Percentiles rank a stretch among this genome's conserved stretches.
These are phyloP conservation scores for Selene dorsalis DNA, from an alignment of 2,797 vertebrate species.

Conservation along the genomic window DNA sequence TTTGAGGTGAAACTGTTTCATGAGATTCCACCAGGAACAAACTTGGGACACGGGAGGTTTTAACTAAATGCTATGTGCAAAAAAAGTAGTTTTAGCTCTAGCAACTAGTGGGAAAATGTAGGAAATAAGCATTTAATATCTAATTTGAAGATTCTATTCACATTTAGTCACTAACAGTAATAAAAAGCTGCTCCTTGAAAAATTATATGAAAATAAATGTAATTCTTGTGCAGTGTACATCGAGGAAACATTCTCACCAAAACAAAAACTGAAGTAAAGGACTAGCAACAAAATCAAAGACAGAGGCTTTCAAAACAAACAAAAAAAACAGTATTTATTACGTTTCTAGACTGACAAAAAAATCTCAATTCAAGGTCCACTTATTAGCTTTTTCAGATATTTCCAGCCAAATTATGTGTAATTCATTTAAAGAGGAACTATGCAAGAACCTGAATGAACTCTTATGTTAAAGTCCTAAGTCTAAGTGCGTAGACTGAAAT, in stretches of 20 bases:
- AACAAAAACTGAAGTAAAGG: too few species aligned
- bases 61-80: background rate
- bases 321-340: too few species aligned
- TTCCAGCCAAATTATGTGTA: too few species aligned
- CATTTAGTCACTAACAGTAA: background rate
- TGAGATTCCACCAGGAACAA: background rate
- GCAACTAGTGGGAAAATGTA: too few species aligned
- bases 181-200: background rate
- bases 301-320: too few species aligned
- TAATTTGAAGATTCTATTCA: background rate
- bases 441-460: too few species aligned
- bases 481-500: too few species aligned
- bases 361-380: too few species aligned
- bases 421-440: too few species aligned
- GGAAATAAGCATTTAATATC: background rate
- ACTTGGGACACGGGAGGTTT: background rate
- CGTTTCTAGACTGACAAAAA: too few species aligned
- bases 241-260: background rate
- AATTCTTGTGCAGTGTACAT: background rate
- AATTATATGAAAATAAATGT: background rate
- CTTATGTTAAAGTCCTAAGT: too few species aligned
- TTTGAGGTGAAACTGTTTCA: background rate
- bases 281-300: background rate
- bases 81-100: background rate
- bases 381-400: too few species aligned